Evolutionary conservation across 2,113 vertebrate species (phyloP), one percentile per base, ranked within the genome.

Genomic region (Indri indri): DNA sequence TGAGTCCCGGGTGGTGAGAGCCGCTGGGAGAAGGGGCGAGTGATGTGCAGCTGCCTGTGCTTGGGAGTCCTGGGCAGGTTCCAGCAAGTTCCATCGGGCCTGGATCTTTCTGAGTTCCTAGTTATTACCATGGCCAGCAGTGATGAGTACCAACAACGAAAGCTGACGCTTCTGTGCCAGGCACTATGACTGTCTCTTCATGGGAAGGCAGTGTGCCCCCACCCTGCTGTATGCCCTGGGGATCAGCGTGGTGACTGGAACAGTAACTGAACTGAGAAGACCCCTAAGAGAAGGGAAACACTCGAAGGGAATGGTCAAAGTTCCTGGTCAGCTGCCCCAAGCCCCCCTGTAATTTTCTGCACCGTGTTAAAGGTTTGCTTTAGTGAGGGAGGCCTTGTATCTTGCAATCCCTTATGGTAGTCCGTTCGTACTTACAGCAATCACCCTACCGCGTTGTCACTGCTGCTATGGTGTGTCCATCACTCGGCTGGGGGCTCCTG

Each of bases 321-420:
- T 27, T 57, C 68, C 87, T 30, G n/a, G n/a, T 32, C 47, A 81
- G 30, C 70, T 47, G 32, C 61, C 59, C 45, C 14, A 27, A 1
- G 1, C 4, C 40, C 65, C 66, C 57, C 74, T 18, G 5, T 32
- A 27, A 27, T 42, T 86, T 81, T 61, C 42, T 32, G 0, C n/a
- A 34, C 47, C 4, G 1, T 27, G 66, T 14, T 32, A 6, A 40
- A 57, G 18, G 32, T 5, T 83, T 50, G 52, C 63, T 59, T 65
- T 42, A 6, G 17, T 47, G 18, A 20, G n/a, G 8, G 32, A 42
- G 40, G 37, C 37, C 13, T 18, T 10, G 63, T 18, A 5, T 42
- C 85, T 66, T 65, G 20, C 25, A 9, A 1, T 18, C 16, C 11
- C 13, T n/a, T 32, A 0, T 4, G 42, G 20, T 12, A 0, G 5